Conservation (phyloP, 2,888 invertebrate genomes). For the Eurois occulta region DNA sequence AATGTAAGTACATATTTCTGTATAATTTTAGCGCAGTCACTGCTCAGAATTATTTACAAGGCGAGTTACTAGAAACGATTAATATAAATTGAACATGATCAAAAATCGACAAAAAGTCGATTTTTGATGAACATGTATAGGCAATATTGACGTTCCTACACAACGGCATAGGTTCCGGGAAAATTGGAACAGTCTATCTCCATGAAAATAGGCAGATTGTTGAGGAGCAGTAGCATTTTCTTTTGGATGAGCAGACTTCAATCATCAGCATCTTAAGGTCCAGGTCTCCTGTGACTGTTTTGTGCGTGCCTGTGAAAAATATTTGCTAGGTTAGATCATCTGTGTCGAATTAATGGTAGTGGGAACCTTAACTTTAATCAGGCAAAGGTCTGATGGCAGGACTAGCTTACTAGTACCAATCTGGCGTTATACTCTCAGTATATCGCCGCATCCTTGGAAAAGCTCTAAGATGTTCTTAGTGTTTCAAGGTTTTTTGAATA, state of each 20-base stretch:
- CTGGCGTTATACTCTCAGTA: no score
- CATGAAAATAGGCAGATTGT: slow-evolving; percentile 17
- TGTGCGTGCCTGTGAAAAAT: slow-evolving; percentile 10
- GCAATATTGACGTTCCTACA: not conserved
- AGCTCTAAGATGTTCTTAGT: no score
- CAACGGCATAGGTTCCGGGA: not conserved
- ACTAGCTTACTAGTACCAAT: no score
- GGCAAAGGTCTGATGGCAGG: no score
- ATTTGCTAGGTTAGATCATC: slow-evolving; percentile 5
- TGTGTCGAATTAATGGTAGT: no score
- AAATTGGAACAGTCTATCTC: not conserved
- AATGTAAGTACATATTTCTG: slow-evolving; percentile 15
- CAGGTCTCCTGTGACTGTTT: slow-evolving; percentile 15
- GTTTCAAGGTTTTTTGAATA: no score
- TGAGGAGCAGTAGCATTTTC: slow-evolving; percentile 34
- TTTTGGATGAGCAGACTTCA: slow-evolving; percentile 1
- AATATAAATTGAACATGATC: not conserved
- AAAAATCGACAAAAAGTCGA: no score
- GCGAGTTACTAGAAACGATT: not conserved
- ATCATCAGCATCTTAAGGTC: slow-evolving; percentile 7
- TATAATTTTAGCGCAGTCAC: not conserved
- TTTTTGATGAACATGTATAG: not conserved
- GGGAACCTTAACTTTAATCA: not conserved
- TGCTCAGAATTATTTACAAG: not conserved
- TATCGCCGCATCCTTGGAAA: no score